phyloP scores from a whole-genome alignment of 2,797 vertebrate species.

The Myotis myotis region DNA sequence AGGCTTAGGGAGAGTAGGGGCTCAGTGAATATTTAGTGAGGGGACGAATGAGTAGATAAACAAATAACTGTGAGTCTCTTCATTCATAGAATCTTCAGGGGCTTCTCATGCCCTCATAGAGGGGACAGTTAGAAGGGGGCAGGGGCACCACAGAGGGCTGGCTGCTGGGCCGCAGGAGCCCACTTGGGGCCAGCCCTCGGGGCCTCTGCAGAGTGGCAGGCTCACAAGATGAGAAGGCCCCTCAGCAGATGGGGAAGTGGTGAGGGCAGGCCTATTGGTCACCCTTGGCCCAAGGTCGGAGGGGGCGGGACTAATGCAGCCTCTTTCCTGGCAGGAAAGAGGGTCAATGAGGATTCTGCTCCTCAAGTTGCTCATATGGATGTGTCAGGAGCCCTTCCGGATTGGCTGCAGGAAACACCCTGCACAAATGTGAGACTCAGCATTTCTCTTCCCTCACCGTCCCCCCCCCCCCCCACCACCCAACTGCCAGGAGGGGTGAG shows the following conservation, averaged over 20 bases:
- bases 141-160: fast-evolving
- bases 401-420: background rate
- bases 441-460: background rate
- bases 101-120: fast-evolving
- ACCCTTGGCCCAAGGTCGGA: background rate
- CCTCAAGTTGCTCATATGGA: background rate
- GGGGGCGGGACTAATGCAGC: background rate
- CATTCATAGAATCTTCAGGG: no score
- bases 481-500: background rate
- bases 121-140: background rate
- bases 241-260: fast-evolving
- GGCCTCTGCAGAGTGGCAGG: background rate
- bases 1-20: background rate
- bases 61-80: background rate
- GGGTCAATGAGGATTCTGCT: fast-evolving
- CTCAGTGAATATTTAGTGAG: background rate
- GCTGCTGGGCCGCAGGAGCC: background rate
- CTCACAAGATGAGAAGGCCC: background rate
- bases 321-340: background rate
- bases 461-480: fast-evolving
- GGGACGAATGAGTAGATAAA: background rate
- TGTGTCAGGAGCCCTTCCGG: background rate
- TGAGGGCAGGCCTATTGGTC: background rate
- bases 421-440: fast-evolving
- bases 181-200: background rate